Evolutionary conservation across 2,888 invertebrate species (phyloP).

Genomic region (Drosophila engyochracea): DNA sequence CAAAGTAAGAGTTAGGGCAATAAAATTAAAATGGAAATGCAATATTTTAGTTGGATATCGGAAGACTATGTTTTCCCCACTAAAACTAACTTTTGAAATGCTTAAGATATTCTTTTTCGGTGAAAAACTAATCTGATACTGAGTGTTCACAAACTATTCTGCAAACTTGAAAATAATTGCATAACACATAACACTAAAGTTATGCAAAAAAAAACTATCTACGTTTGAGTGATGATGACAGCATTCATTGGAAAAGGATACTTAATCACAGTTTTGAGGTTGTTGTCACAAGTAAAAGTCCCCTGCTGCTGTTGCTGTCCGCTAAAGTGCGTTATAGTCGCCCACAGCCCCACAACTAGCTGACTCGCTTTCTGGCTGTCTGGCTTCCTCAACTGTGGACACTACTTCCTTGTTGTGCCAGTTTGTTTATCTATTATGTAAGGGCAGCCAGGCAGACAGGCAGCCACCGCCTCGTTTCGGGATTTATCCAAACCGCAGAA

Average conservation of each 20-base stretch:
- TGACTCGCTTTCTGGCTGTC: neutral
- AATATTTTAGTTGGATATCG: neutral
- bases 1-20: neutral
- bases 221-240: slow-evolving; percentile 12
- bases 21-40: neutral
- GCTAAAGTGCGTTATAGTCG: slow-evolving; percentile 33
- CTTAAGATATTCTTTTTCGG: neutral
- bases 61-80: neutral
- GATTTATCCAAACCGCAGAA: slow-evolving; percentile 46
- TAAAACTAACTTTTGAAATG: neutral
- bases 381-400: slow-evolving; percentile 39
- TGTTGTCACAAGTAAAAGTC: slow-evolving; percentile 20
- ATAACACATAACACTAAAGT: slow-evolving; percentile 2
- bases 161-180: slow-evolving; percentile 1
- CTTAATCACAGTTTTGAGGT: slow-evolving; percentile 15
- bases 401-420: slow-evolving; percentile 37
- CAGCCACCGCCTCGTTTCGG: slow-evolving; percentile 50
- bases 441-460: slow-evolving; percentile 53
- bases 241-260: slow-evolving; percentile 17
- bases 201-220: slow-evolving; percentile 17
- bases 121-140: neutral
- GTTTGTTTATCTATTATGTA: slow-evolving; percentile 47
- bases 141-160: neutral
- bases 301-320: slow-evolving; percentile 15
- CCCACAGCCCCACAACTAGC: slow-evolving; percentile 18